Conservation (phyloP, 2,113 vertebrate species). For the Anguilla rostrata region DNA sequence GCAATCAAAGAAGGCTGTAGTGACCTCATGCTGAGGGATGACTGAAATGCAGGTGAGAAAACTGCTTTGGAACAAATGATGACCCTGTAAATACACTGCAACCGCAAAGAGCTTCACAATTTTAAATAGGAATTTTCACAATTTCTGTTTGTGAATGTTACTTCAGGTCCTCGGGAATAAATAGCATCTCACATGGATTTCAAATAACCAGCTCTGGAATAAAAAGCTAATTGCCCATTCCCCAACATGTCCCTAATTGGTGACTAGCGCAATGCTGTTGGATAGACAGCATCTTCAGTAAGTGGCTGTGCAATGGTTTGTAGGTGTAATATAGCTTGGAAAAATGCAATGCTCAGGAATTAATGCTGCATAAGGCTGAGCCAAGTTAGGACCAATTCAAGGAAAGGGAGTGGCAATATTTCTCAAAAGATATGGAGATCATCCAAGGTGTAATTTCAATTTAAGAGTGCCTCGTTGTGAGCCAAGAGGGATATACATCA, state of each 20-base stretch:
- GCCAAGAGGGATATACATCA: background rate
- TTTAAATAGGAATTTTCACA: background rate
- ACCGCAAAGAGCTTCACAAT: background rate
- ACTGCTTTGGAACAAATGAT: too few relatives aligned
- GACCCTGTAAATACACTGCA: too few relatives aligned
- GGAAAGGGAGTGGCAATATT: background rate
- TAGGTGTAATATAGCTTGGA: background rate
- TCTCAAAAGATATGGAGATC: background rate
- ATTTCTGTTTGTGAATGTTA: background rate
- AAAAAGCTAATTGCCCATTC: background rate
- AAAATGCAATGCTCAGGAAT: background rate
- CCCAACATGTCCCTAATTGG: background rate
- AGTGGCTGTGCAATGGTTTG: background rate
- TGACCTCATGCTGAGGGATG: too few relatives aligned
- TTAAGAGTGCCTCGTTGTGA: background rate
- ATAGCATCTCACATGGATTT: background rate
- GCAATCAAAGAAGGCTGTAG: too few relatives aligned
- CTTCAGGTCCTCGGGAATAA: background rate
- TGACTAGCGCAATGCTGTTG: background rate
- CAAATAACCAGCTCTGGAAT: background rate
- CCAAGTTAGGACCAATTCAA: background rate
- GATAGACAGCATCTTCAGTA: background rate
- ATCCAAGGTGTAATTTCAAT: background rate
- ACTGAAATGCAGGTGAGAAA: too few relatives aligned
- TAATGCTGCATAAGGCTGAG: background rate